A percentile compares a stretch with the other conserved stretches of the same genome.
These are phyloP conservation scores for Drosophila funebris DNA, from an alignment of 1,140 invertebrate genomes.

Conservation along the genomic window DNA sequence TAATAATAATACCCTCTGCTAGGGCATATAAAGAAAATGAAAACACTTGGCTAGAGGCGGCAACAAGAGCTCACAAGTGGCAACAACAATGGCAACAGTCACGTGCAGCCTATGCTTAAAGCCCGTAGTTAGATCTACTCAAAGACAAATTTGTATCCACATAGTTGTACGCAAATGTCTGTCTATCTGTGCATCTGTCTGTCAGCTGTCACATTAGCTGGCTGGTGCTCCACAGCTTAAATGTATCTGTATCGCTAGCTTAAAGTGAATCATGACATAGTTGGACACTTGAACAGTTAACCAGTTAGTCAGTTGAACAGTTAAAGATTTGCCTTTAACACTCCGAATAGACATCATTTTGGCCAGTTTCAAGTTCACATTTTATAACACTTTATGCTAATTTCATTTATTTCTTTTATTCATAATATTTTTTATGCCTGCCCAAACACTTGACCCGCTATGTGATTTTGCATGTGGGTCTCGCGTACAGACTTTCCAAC, in stretches of 20 bases:
- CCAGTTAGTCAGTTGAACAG: background rate
- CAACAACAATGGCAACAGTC: slow-evolving; percentile 49
- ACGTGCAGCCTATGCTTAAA: slow-evolving; percentile 54
- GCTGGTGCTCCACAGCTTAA: slow-evolving; percentile 28
- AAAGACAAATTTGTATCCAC: background rate
- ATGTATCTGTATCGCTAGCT: slow-evolving; percentile 42
- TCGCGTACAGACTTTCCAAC: background rate
- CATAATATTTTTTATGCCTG: background rate
- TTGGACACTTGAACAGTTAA: slow-evolving; percentile 30
- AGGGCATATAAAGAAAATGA: slow-evolving; percentile 5
- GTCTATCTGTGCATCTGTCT: slow-evolving; percentile 24
- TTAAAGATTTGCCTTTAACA: slow-evolving; percentile 10
- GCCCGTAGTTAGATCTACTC: background rate
- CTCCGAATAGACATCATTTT: slow-evolving; percentile 23
- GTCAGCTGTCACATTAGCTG: slow-evolving; percentile 55
- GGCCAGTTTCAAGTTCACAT: slow-evolving; percentile 68
- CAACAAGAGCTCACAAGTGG: slow-evolving; percentile 26
- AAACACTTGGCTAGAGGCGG: slow-evolving; percentile 4
- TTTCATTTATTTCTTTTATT: slow-evolving; percentile 29
- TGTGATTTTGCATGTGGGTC: slow-evolving; percentile 5
- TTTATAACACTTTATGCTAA: slow-evolving; percentile 65
- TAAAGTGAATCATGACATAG: slow-evolving; percentile 70
- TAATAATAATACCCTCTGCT: background rate
- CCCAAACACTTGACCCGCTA: slow-evolving; percentile 34
- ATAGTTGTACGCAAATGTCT: background rate